Evolutionary conservation across 2,797 vertebrate species (phyloP).

Genomic region (Danio kyathit): DNA sequence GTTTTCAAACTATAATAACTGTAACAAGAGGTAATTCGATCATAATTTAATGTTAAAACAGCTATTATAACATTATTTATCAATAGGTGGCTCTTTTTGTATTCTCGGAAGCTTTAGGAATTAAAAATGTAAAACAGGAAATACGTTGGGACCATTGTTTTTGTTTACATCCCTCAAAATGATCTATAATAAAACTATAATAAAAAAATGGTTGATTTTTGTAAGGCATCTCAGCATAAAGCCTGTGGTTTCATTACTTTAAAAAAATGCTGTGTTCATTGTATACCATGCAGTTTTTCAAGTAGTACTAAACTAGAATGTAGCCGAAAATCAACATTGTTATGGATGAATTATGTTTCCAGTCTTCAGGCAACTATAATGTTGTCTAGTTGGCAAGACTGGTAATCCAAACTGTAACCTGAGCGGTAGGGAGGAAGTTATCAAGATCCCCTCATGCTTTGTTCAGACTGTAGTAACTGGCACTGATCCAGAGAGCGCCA

Average conservation of each 20-base stretch:
- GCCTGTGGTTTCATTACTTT: not conserved
- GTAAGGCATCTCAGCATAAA: not conserved
- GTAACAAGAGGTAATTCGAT: no score
- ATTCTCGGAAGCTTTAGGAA: no score
- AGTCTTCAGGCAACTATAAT: conserved; percentile 34
- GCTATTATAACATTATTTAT: no score
- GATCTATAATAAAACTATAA: no score
- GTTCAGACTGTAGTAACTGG: conserved; percentile 26
- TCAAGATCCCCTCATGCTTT: conserved; percentile 18
- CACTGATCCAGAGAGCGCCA: conserved; percentile 12
- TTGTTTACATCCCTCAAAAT: no score
- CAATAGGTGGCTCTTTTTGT: no score
- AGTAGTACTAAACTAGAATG: not conserved
- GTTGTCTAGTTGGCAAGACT: conserved; percentile 6
- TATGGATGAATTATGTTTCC: conserved; percentile 28
- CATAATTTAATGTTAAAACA: no score
- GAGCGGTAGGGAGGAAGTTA: conserved; percentile 35
- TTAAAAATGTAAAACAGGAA: no score
- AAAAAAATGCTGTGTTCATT: not conserved
- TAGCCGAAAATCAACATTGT: not conserved
- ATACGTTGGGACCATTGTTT: no score
- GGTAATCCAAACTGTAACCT: conserved; percentile 20
- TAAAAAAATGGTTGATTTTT: no score
- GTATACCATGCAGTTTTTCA: not conserved
- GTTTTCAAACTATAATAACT: no score